Conservation (phyloP, 2,797 vertebrate genomes). For the Girardinus metallicus region DNA sequence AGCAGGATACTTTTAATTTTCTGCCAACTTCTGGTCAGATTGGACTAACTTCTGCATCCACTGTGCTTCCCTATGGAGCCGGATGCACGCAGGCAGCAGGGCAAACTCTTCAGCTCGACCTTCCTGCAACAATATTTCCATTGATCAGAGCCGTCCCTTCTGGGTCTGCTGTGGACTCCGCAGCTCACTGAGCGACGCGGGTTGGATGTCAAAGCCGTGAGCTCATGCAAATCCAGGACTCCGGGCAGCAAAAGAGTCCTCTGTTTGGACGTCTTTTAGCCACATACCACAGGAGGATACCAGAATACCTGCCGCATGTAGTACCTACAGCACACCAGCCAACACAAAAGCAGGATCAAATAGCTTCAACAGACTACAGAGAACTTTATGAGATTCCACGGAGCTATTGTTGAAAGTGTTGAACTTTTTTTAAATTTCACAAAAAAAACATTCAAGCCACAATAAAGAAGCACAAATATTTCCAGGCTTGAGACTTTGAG, state of each 20-base stretch:
- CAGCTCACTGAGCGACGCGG: neutral
- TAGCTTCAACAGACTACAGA: conserved; percentile 23
- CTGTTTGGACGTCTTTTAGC: conserved; percentile 60
- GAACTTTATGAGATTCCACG: neutral
- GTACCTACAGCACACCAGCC: conserved; percentile 53
- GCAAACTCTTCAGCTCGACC: neutral
- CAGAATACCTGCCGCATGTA: conserved; percentile 59
- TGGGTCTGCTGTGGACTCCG: conserved; percentile 5
- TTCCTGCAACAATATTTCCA: conserved; percentile 39
- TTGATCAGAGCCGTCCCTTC: conserved; percentile 34
- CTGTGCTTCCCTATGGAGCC: fast-evolving
- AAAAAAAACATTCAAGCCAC: neutral
- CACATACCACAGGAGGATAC: conserved; percentile 62
- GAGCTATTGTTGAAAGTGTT: neutral
- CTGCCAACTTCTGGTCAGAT: neutral
- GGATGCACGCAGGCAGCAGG: conserved; percentile 5
- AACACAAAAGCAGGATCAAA: conserved; percentile 23
- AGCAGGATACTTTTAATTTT: neutral
- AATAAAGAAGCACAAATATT: conserved; percentile 6
- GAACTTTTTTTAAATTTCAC: neutral
- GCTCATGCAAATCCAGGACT: conserved; percentile 27
- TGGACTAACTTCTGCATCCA: neutral
- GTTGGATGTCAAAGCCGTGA: conserved; percentile 43
- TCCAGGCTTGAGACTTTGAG: neutral
- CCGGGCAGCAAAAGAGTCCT: conserved; percentile 52